Evolutionary conservation across 2,797 vertebrate genomes (phyloP).

Genomic region (Oreortyx pictus): DNA sequence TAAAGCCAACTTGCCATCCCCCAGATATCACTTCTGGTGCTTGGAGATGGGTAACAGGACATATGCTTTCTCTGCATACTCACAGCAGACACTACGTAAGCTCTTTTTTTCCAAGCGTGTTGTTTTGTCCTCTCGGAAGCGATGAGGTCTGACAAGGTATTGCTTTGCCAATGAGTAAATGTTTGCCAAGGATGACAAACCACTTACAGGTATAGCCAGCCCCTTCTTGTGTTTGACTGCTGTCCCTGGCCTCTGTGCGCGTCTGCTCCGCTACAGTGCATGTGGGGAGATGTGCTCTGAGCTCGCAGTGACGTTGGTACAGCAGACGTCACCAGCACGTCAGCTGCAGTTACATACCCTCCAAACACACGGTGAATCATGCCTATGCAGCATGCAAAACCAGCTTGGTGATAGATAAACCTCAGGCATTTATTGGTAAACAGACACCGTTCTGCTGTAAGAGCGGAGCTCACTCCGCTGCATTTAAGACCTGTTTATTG

Average conservation of each 20-base stretch:
- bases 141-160: rapidly evolving
- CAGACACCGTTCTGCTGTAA: not conserved
- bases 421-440: conserved; percentile 30
- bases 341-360: conserved; percentile 27
- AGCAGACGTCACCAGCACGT: conserved; percentile 37
- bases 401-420: conserved; percentile 5
- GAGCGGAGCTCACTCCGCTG: conserved; percentile 21
- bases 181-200: not conserved
- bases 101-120: not conserved
- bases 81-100: rapidly evolving
- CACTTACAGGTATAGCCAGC: not conserved
- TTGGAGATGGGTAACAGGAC: not conserved
- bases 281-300: not conserved
- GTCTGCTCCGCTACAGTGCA: not conserved
- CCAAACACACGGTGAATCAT: conserved; percentile 38
- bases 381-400: conserved; percentile 31
- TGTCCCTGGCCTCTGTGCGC: not conserved
- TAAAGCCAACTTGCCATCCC: not conserved
- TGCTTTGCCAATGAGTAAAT: not conserved
- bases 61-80: rapidly evolving
- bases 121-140: not conserved
- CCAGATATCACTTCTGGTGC: not conserved
- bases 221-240: rapidly evolving
- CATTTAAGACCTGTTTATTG: not conserved
- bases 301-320: not conserved